A percentile compares a stretch with the other conserved stretches of the same genome.
phyloP scores from a whole-genome alignment of 2,888 invertebrate genomes.

The Tyria jacobaeae region DNA sequence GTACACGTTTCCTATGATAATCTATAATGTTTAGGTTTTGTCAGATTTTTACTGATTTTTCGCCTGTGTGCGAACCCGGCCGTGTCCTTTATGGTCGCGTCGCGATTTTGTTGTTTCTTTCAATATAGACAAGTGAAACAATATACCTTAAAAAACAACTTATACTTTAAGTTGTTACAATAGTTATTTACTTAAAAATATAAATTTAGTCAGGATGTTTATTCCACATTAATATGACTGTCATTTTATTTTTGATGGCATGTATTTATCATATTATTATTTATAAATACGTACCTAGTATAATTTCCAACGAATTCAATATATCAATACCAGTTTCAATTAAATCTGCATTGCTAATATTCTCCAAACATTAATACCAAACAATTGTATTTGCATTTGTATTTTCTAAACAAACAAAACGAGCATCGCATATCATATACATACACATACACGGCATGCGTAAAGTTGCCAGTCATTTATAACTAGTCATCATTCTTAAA shows the following conservation, averaged over 20 bases:
- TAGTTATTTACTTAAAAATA: too few species aligned
- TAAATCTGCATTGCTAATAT: neutral
- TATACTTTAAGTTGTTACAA: too few species aligned
- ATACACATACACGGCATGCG: slow-evolving; percentile 10
- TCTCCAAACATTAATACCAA: neutral
- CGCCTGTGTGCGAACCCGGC: too few species aligned
- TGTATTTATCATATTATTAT: neutral
- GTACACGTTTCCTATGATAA: too few species aligned
- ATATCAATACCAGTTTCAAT: neutral
- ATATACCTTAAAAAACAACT: too few species aligned
- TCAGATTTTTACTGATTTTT: too few species aligned
- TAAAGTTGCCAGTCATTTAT: slow-evolving; percentile 27
- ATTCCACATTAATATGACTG: neutral
- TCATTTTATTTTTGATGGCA: neutral
- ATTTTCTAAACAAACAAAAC: slow-evolving; percentile 13
- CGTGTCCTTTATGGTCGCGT: too few species aligned
- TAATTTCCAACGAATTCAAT: neutral
- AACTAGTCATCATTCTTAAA: slow-evolving; percentile 34
- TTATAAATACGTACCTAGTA: neutral
- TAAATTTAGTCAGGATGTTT: too few species aligned
- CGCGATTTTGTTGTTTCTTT: too few species aligned
- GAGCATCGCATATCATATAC: slow-evolving; percentile 24
- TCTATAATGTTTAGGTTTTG: too few species aligned
- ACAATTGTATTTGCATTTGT: neutral
- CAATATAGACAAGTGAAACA: too few species aligned